These are phyloP conservation scores for Drosophila repleta DNA, from an alignment of 1,140 invertebrate species.

Conservation along the genomic window DNA sequence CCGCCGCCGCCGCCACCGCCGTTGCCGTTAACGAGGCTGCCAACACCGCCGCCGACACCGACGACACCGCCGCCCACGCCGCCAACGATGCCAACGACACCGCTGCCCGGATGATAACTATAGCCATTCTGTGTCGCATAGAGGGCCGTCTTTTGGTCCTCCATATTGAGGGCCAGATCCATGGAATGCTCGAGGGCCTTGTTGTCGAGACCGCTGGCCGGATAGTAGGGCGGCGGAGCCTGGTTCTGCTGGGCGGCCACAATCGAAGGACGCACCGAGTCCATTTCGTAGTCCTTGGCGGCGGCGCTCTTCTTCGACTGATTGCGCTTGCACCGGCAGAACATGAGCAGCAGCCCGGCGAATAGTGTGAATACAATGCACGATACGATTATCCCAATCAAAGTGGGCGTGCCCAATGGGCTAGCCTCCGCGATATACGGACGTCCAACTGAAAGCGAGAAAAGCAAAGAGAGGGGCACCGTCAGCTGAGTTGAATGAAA, in stretches of 20 bases:
- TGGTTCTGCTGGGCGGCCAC: constrained; percentile 90
- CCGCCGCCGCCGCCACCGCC: constrained; percentile 84
- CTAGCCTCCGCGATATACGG: constrained; percentile 91
- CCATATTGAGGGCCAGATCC: constrained; percentile 91
- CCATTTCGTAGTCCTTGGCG: constrained; percentile 95
- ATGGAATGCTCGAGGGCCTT: constrained; percentile 94
- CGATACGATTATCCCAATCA: constrained; percentile 92
- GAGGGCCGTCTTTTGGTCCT: constrained; percentile 91
- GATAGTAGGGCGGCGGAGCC: constrained; percentile 93
- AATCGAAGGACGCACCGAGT: constrained; percentile 91
- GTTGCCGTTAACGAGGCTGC: too few relatives aligned
- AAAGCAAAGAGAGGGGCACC: constrained; percentile 3
- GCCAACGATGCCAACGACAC: constrained; percentile 79
- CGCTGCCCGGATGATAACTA: constrained; percentile 89
- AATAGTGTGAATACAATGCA: constrained; percentile 92
- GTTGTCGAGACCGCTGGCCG: constrained; percentile 93
- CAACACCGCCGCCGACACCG: constrained; percentile 56
- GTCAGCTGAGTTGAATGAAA: constrained; percentile 50
- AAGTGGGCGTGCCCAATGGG: constrained; percentile 89
- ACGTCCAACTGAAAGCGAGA: constrained; percentile 87
- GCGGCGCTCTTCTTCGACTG: constrained; percentile 91
- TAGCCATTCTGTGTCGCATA: constrained; percentile 93
- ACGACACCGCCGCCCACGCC: constrained; percentile 75
- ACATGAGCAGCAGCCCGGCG: constrained; percentile 90
- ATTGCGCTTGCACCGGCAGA: constrained; percentile 93